Evolutionary conservation across 2,113 vertebrate species (phyloP), one percentile per base, ranked within the genome.

Genomic region (Parus major): DNA sequence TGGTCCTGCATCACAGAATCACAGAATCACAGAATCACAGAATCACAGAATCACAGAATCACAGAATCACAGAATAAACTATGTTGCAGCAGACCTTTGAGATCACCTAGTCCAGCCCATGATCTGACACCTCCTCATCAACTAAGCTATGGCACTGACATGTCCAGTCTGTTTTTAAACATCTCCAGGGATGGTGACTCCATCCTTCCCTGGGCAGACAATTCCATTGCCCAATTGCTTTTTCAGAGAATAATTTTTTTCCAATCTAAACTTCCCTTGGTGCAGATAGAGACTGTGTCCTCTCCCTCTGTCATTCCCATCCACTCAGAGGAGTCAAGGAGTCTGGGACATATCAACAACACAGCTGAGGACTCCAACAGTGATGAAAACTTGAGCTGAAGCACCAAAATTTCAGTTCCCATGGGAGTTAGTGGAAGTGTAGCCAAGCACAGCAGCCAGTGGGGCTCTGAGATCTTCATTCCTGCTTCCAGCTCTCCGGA

Each of bases 291-390:
- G 60, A 1, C 39, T 46, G 3, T 44, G 25, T 4, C 49, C 76
- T 55, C 31, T 65, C 60, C 20, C 33, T 7, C 17, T 50, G 25
- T 14, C 20, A 17, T 9, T 50, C 21, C 18, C 52, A 39, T 15
- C 15, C 1, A 0, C 53, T 29, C 59, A 19, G 59, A 72, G 59
- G n/a, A 63, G 41, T 1, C 0, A 0, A 28, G 46, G 47, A n/a
- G 9, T 42, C 42, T 7, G 66, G 70, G 27, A 21, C 10, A 0
- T 2, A 13, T 4, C 56, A n/a, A 33, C 44, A 49, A 21, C 39
- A 23, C 35, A 47, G 63, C 12, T 4, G 11, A 61, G 78, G 17
- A 23, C 42, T 84, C n/a, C 44, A 69, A 1, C 9, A 46, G 72
- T 6, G 6, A 3, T 1, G 9, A 23, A n/a, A 56, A 21, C 44